Base-by-base conservation (phyloP, 2,888 invertebrate genomes). In the Pyralis farinalis region DNA sequence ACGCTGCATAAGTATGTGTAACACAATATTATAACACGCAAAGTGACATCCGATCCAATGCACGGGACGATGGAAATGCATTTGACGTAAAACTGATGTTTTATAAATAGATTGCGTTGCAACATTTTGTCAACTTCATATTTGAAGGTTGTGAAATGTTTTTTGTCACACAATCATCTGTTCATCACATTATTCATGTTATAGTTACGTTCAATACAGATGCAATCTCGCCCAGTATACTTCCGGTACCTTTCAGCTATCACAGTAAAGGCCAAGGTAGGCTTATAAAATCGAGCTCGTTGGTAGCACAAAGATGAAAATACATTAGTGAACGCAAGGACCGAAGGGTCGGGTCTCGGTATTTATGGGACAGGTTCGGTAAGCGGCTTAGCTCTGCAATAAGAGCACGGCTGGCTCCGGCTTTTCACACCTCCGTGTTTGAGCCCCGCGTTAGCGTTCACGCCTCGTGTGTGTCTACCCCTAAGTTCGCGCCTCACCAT, bases 351-450 rank as follows among this genome's bases (percentile, higher is more conserved):
- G 47, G 67, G 75, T n/a, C n/a, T n/a, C n/a, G n/a, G n/a, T n/a
- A 75, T 84, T 85, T 84, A 82, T 70, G 70, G 67, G 69, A 70
- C 68, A 65, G 71, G 75, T 65, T 59, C 58, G 61, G 74, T 78
- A 79, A 81, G 80, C 78, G 74, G 87, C 85, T 85, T 81, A 85
- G 68, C 64, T 55, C 63, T 62, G 69, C 77, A 85, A 82, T 77
- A 81, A 78, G 75, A 76, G 70, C 70, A 69, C 71, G 65, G 63
- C 59, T 57, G 57, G 60, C 55, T 28, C 59, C 62, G 62, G 76
- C 85, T 87, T 88, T 88, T 88, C 87, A 88, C 88, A 88, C 88
- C 85, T 88, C 71, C 63, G 66, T 87, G 79, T 88, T 88, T 87
- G 86, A 65, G 58, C 58, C 61, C 59, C 58, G 66, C 57, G 76